Evolutionary conservation across 2,797 vertebrate genomes (phyloP).

Genomic region (Mormyrus hasselquistii): DNA sequence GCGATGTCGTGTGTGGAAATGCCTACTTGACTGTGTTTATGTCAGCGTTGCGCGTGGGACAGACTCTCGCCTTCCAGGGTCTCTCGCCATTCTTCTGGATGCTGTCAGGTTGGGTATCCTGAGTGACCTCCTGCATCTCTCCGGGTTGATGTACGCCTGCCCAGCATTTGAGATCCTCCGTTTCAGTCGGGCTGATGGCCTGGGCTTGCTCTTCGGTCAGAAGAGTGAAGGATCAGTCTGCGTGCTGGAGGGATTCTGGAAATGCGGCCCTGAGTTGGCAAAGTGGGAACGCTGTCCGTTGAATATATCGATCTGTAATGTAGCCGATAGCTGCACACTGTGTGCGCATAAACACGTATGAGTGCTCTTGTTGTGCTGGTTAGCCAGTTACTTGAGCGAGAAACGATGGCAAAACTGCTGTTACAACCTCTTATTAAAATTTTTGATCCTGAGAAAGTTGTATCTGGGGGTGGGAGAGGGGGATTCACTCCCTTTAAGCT

Average conservation of each 20-base stretch:
- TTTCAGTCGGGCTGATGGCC: not conserved
- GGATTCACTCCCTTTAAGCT: not conserved
- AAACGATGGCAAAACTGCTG: not conserved
- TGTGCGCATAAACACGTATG: not conserved
- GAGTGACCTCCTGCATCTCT: not conserved
- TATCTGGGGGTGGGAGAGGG: not conserved
- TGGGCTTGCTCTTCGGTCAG: not conserved
- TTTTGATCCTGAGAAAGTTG: not conserved
- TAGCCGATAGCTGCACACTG: not conserved
- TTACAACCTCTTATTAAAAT: not conserved
- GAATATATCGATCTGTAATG: not conserved
- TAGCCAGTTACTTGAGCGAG: not conserved
- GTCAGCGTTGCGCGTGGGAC: not conserved
- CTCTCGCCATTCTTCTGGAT: not conserved
- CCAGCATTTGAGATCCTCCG: not conserved
- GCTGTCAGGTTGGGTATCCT: not conserved
- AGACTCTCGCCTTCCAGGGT: not conserved
- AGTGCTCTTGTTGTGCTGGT: not conserved
- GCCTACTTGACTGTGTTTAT: not conserved
- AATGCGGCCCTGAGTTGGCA: not conserved
- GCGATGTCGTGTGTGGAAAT: not conserved
- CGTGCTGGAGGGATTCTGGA: not conserved
- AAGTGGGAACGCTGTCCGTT: not conserved
- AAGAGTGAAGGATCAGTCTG: not conserved
- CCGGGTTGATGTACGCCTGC: not conserved